A percentile compares a stretch with the other conserved stretches of the same genome.
Evolutionary conservation across 2,888 invertebrate genomes (phyloP).

Genomic region (Torymus texanus): DNA sequence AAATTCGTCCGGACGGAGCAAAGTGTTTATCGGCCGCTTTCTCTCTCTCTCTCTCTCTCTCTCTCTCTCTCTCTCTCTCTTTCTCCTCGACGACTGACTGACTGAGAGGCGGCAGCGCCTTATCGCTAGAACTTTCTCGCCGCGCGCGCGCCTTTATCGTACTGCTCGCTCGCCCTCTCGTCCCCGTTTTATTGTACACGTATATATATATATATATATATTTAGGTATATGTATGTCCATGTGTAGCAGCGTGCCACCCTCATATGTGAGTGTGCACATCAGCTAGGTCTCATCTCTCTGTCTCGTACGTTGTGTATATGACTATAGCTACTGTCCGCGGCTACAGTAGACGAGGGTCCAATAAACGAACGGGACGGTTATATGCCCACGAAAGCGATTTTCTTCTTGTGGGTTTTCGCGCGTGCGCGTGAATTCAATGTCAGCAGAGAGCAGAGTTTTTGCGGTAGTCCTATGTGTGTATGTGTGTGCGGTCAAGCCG

Average conservation of each 20-base stretch:
- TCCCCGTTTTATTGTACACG: constrained; percentile 7
- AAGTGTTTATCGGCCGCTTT: constrained; percentile 38
- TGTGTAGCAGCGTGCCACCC: background rate
- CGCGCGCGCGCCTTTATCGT: background rate
- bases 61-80: too few relatives aligned
- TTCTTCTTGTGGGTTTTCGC: constrained; percentile 17
- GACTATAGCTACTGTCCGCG: too few relatives aligned
- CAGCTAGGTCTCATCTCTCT: too few relatives aligned
- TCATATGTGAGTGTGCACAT: too few relatives aligned
- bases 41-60: background rate
- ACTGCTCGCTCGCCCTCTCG: background rate
- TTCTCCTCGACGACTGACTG: constrained; percentile 14
- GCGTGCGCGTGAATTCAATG: constrained; percentile 43
- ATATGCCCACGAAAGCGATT: background rate
- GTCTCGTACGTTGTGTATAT: too few relatives aligned
- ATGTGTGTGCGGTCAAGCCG: too few relatives aligned
- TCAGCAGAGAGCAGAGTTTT: constrained; percentile 34
- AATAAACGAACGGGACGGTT: too few relatives aligned
- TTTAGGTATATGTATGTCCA: background rate
- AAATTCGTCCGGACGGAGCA: constrained; percentile 39
- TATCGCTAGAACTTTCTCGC: constrained; percentile 37
- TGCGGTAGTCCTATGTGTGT: background rate
- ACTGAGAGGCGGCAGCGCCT: constrained; percentile 7
- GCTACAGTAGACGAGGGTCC: too few relatives aligned
- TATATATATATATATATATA: background rate